These are phyloP conservation scores for Pogonognathellus flavescens DNA, from an alignment of 1,140 invertebrate genomes.

Conservation along the genomic window DNA sequence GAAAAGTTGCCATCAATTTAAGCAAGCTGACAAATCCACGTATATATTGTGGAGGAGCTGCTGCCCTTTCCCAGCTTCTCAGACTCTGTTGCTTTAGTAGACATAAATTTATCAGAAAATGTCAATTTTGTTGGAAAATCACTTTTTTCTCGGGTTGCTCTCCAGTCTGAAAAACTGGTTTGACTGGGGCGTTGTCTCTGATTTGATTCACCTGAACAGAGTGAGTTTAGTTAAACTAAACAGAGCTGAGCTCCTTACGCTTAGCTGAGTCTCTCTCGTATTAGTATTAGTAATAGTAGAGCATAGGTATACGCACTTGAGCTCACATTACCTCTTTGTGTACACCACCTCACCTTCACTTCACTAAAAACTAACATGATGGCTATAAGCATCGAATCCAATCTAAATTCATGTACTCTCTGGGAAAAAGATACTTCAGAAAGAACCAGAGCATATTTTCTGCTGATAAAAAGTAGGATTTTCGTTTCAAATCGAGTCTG, in stretches of 20 bases:
- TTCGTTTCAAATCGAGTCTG: slow-evolving; percentile 57
- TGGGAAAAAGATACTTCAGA: slow-evolving; percentile 35
- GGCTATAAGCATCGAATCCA: slow-evolving; percentile 47
- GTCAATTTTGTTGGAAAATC: slow-evolving; percentile 66
- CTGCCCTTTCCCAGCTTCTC: neutral
- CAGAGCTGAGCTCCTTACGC: neutral
- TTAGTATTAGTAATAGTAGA: neutral
- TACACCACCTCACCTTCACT: neutral
- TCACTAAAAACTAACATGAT: slow-evolving; percentile 33
- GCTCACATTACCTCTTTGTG: slow-evolving; percentile 50
- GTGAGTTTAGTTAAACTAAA: slow-evolving; percentile 38
- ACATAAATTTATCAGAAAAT: slow-evolving; percentile 67
- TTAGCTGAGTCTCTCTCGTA: slow-evolving; percentile 1
- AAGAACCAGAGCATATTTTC: slow-evolving; percentile 52
- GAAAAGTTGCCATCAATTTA: neutral
- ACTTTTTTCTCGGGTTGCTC: slow-evolving; percentile 60
- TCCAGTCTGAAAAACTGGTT: slow-evolving; percentile 64
- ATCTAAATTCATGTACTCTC: slow-evolving; percentile 40
- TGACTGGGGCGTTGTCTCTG: slow-evolving; percentile 65
- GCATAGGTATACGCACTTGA: slow-evolving; percentile 44
- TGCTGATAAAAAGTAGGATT: slow-evolving; percentile 62
- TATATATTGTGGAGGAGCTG: neutral
- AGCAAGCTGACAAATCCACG: neutral
- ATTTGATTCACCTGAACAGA: slow-evolving; percentile 48
- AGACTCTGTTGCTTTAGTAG: slow-evolving; percentile 28